phyloP scores from a whole-genome alignment of 2,888 invertebrate species.

The Xestoiulus laeticollis region DNA sequence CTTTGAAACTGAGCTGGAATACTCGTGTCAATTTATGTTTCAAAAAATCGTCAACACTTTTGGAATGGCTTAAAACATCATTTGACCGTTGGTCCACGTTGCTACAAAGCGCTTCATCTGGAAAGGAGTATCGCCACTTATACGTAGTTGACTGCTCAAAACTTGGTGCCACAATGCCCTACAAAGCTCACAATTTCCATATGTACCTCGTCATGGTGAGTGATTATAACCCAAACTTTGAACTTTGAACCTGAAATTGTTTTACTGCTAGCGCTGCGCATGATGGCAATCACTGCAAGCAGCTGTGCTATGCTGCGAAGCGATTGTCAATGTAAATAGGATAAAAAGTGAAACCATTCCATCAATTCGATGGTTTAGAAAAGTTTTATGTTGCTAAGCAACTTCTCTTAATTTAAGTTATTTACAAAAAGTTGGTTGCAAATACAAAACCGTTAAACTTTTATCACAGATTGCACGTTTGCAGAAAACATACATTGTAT shows the following conservation, averaged over 20 bases:
- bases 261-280: not conserved
- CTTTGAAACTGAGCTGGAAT: not conserved
- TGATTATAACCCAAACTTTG: not conserved
- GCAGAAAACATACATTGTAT: too few relatives aligned
- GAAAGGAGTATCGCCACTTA: not conserved
- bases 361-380: too few relatives aligned
- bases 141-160: not conserved
- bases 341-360: too few relatives aligned
- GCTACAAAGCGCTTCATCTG: not conserved
- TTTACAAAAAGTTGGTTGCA: too few relatives aligned
- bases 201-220: slow-evolving; percentile 22
- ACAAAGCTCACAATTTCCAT: slow-evolving; percentile 5
- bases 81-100: not conserved
- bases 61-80: not conserved
- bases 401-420: too few relatives aligned
- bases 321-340: too few relatives aligned
- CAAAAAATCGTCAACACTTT: not conserved
- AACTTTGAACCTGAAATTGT: not conserved
- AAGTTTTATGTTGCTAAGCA: too few relatives aligned
- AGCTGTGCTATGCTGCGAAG: not conserved
- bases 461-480: too few relatives aligned
- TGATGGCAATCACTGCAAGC: not conserved
- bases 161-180: not conserved
- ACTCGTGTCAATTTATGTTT: not conserved
- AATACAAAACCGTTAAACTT: too few relatives aligned